Conservation (phyloP, 1,140 invertebrate species). For the Bacillus rossius region DNA sequence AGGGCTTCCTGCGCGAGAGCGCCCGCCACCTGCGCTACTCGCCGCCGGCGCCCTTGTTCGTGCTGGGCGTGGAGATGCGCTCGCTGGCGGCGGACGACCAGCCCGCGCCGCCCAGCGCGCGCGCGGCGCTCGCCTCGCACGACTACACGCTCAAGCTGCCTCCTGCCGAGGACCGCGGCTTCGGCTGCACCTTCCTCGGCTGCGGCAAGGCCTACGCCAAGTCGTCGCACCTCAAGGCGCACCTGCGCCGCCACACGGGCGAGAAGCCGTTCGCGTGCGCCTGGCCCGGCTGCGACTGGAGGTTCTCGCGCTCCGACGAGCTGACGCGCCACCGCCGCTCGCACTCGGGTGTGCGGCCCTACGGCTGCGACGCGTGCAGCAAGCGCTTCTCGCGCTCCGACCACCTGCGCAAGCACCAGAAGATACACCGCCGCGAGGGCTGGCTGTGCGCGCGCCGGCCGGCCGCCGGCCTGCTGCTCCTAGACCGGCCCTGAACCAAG, state of each 20-base stretch:
- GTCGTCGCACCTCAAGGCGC: constrained; percentile 90
- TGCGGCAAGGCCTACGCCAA: constrained; percentile 77
- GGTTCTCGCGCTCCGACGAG: constrained; percentile 92
- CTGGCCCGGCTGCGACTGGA: constrained; percentile 90
- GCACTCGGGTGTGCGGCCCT: constrained; percentile 82
- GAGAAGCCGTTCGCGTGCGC: constrained; percentile 90
- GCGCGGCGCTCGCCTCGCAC: constrained; percentile 13
- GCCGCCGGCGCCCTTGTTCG: constrained; percentile 29
- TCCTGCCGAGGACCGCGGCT: constrained; percentile 37
- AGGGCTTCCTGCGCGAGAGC: constrained; percentile 35
- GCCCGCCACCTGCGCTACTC: constrained; percentile 33
- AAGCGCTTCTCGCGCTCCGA: constrained; percentile 87
- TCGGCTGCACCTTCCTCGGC: constrained; percentile 46
- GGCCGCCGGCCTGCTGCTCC: too few species aligned
- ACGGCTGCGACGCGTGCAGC: constrained; percentile 73
- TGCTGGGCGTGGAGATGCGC: constrained; percentile 42
- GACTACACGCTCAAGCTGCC: constrained; percentile 27
- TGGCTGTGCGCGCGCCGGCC: too few species aligned
- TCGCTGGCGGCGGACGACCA: constrained; percentile 6
- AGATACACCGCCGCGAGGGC: constrained; percentile 56
- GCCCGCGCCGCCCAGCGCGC: not conserved
- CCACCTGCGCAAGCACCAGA: constrained; percentile 84
- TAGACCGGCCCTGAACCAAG: too few species aligned
- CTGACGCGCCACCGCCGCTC: constrained; percentile 75
- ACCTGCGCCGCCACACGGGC: constrained; percentile 86